phyloP scores from a whole-genome alignment of 2,888 invertebrate genomes.

The Lydus trimaculatus region DNA sequence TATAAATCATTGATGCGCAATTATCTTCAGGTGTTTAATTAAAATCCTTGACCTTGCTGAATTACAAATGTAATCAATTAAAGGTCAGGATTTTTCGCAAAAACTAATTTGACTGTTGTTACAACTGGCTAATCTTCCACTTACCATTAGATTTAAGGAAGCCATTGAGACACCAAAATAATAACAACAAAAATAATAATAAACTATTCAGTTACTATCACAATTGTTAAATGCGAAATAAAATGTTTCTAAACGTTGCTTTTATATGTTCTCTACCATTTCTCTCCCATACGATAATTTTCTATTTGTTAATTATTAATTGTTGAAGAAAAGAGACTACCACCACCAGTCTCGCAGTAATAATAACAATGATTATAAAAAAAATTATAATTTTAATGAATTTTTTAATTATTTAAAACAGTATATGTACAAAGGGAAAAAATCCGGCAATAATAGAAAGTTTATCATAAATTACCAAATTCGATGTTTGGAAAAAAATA shows the following conservation, averaged over 20 bases:
- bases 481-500: background rate
- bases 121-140: background rate
- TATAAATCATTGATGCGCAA: background rate
- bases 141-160: background rate
- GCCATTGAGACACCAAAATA: background rate
- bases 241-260: background rate
- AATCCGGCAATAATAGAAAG: background rate
- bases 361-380: background rate
- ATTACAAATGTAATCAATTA: background rate
- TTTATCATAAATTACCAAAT: background rate
- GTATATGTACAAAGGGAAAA: no score
- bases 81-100: background rate
- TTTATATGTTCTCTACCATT: constrained; percentile 3
- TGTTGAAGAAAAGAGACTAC: background rate
- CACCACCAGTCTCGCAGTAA: background rate
- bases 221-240: background rate
- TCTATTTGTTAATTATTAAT: background rate
- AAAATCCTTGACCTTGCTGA: background rate
- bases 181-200: background rate
- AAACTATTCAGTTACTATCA: background rate
- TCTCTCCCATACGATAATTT: background rate
- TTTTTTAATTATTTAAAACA: background rate
- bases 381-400: background rate
- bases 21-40: background rate
- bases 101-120: background rate